Evolutionary conservation across 2,113 vertebrate genomes (phyloP).

Genomic region (Bagarius yarrelli): DNA sequence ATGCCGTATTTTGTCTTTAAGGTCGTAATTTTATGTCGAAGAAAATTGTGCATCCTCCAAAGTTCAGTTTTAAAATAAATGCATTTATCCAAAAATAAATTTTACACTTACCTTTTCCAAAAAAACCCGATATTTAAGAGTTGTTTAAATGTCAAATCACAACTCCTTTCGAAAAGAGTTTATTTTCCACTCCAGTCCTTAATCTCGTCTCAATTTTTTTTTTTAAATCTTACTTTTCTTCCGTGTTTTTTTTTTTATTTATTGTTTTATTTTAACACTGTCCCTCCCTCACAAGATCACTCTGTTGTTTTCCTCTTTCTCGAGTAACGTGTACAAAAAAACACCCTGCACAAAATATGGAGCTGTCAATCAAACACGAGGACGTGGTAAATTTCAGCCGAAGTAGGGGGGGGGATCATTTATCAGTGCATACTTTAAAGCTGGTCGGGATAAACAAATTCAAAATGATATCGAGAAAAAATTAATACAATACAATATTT

Average conservation of each 20-base stretch:
- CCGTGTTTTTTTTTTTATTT: slow-evolving; percentile 15
- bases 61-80: neutral
- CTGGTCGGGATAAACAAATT: neutral
- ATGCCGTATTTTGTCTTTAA: neutral
- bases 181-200: slow-evolving; percentile 42
- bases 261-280: slow-evolving; percentile 47
- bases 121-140: neutral
- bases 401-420: slow-evolving; percentile 29
- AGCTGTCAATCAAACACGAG: slow-evolving; percentile 67
- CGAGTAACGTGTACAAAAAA: slow-evolving; percentile 55
- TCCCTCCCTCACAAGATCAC: slow-evolving; percentile 30
- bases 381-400: slow-evolving; percentile 22
- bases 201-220: slow-evolving; percentile 43
- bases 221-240: slow-evolving; percentile 44
- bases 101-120: neutral
- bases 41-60: neutral
- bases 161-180: slow-evolving; percentile 32
- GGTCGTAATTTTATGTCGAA: neutral
- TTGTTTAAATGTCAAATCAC: slow-evolving; percentile 10
- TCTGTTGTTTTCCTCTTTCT: slow-evolving; percentile 53
- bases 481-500: accelerated
- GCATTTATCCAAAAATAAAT: neutral
- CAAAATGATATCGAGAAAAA: no score
- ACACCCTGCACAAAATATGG: slow-evolving; percentile 60
- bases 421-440: neutral